Conservation (phyloP, 2,113 vertebrate genomes). For the Pelodiscus sinensis region DNA sequence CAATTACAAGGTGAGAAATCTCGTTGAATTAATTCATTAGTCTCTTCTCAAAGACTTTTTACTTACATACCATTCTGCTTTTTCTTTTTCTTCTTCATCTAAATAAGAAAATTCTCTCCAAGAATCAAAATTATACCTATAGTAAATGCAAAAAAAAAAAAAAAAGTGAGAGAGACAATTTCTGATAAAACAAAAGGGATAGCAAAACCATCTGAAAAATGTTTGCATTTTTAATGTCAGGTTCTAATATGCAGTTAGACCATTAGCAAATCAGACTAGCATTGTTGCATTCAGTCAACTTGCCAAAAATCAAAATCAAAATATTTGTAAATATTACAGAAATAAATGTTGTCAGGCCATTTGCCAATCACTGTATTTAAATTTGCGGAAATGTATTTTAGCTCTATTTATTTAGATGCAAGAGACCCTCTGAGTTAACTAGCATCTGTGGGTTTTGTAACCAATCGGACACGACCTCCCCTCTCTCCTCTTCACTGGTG, state of each 20-base stretch:
- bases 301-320: background rate
- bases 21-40: slow-evolving; percentile 22
- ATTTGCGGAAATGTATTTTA: background rate
- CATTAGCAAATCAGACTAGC: background rate
- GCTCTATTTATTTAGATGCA: background rate
- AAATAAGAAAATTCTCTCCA: slow-evolving; percentile 99
- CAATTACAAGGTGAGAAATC: slow-evolving; percentile 15
- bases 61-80: slow-evolving; percentile 94
- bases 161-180: background rate
- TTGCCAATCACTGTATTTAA: background rate
- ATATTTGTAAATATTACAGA: background rate
- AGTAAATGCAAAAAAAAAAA: slow-evolving; percentile 7
- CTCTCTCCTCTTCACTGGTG: too few relatives aligned
- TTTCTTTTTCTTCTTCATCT: slow-evolving; percentile 99
- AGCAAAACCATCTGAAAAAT: background rate
- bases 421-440: background rate
- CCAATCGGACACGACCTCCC: too few relatives aligned
- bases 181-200: background rate
- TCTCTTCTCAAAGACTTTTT: slow-evolving; percentile 26
- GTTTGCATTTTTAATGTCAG: background rate
- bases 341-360: background rate
- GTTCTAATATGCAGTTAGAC: background rate
- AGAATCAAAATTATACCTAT: slow-evolving; percentile 98
- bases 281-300: background rate
- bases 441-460: background rate